These are phyloP conservation scores for Microvelia longipes DNA, from an alignment of 1,140 invertebrate genomes.

Conservation along the genomic window DNA sequence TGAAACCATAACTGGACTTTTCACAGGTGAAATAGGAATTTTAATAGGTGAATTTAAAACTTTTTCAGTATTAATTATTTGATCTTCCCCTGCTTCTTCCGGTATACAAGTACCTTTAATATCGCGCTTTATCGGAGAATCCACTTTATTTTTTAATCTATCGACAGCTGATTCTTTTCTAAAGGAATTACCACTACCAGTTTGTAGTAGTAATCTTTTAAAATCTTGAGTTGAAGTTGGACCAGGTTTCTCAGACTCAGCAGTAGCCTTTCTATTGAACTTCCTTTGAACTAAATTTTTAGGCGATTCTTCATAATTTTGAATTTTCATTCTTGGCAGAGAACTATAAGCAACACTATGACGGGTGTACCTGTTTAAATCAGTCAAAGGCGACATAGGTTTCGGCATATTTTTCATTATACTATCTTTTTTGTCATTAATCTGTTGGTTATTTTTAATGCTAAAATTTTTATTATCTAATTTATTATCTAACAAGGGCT, in stretches of 20 bases:
- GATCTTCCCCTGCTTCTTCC: constrained; percentile 62
- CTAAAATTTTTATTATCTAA: not conserved
- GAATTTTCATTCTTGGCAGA: constrained; percentile 11
- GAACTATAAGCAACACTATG: constrained; percentile 8
- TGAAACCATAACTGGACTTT: constrained; percentile 3
- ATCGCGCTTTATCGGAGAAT: constrained; percentile 37
- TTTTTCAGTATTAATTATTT: too few relatives aligned
- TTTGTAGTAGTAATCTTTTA: constrained; percentile 56
- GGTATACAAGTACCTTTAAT: constrained; percentile 69
- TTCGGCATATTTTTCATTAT: constrained; percentile 8
- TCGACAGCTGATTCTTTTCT: constrained; percentile 63
- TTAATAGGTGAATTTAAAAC: not conserved
- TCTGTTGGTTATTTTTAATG: too few relatives aligned
- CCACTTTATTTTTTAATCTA: constrained; percentile 38
- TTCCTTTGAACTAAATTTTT: constrained; percentile 13
- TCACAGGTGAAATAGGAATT: too few relatives aligned
- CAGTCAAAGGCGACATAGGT: constrained; percentile 12
- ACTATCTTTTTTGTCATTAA: too few relatives aligned
- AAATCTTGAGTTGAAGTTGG: constrained; percentile 42
- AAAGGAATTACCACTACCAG: constrained; percentile 15
- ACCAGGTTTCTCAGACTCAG: not conserved
- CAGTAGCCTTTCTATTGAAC: constrained; percentile 4
- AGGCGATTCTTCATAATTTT: constrained; percentile 14
- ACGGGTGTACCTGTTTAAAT: constrained; percentile 8
- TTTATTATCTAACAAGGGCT: not conserved